A percentile compares a stretch with the other conserved stretches of the same genome.
Conservation (phyloP, 2,797 vertebrate genomes). For the Austrolebias charrua region DNA sequence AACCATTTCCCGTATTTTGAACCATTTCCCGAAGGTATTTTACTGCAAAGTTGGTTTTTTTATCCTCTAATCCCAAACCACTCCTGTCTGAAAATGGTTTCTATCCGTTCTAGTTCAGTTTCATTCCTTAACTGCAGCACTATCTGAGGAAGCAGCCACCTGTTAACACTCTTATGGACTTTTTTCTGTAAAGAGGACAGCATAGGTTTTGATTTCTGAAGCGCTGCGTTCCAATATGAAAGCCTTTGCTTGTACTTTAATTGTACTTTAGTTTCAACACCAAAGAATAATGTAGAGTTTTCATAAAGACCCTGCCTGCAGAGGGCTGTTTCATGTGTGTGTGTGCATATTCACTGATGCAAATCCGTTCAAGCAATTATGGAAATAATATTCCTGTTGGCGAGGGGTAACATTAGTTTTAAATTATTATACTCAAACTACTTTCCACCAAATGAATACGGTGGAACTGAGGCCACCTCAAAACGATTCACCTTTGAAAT, state of each 20-base stretch:
- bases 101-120: too few relatives aligned
- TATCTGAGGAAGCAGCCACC: too few relatives aligned
- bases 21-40: too few relatives aligned
- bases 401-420: not conserved
- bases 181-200: too few relatives aligned
- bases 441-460: conserved; percentile 15
- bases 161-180: too few relatives aligned
- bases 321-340: conserved; percentile 9
- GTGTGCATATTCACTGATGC: conserved; percentile 1
- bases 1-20: too few relatives aligned
- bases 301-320: conserved; percentile 9
- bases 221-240: too few relatives aligned
- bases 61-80: too few relatives aligned
- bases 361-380: conserved; percentile 5
- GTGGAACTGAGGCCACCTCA: conserved; percentile 2
- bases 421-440: conserved; percentile 13
- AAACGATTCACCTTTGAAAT: conserved; percentile 7
- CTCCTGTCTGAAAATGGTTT: too few relatives aligned
- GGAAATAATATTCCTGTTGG: not conserved
- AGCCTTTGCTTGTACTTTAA: not conserved
- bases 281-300: conserved; percentile 6
- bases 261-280: not conserved
- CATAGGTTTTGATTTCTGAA: too few relatives aligned
- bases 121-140: too few relatives aligned
- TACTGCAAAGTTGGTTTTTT: too few relatives aligned